Evolutionary conservation across 2,888 invertebrate genomes (phyloP).

Genomic region (Trichogramma dendrolimi): DNA sequence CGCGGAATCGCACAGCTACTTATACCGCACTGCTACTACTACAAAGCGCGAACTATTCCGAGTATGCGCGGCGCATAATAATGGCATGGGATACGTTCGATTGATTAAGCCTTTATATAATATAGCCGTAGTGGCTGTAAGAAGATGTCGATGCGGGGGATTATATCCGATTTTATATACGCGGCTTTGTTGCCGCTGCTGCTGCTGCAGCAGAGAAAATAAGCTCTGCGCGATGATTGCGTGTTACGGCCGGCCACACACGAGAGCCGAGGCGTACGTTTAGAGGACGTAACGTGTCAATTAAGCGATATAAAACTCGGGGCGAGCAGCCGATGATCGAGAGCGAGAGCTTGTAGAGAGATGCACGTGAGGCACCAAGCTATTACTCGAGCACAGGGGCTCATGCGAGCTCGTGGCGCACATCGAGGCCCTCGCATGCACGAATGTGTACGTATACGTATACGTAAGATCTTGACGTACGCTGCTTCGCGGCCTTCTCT

Average conservation of each 20-base stretch:
- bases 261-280: background rate
- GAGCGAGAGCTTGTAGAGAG: background rate
- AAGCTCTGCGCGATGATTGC: too few species aligned
- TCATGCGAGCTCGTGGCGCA: background rate
- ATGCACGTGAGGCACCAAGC: background rate
- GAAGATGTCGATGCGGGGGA: background rate
- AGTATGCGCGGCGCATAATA: too few species aligned
- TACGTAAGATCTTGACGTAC: background rate
- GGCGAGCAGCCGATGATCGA: background rate
- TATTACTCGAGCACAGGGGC: constrained; percentile 7
- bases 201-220: too few species aligned
- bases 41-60: too few species aligned
- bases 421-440: too few species aligned
- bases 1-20: too few species aligned
- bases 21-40: too few species aligned
- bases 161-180: background rate
- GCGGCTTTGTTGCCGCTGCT: too few species aligned
- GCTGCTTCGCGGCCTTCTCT: background rate
- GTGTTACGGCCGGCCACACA: constrained; percentile 9
- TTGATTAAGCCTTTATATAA: background rate
- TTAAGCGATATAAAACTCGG: constrained; percentile 18
- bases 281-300: constrained; percentile 15
- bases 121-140: background rate
- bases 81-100: too few species aligned
- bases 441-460: background rate